These are phyloP conservation scores for Drosophila differens DNA, from an alignment of 2,888 invertebrate genomes.

Conservation along the genomic window DNA sequence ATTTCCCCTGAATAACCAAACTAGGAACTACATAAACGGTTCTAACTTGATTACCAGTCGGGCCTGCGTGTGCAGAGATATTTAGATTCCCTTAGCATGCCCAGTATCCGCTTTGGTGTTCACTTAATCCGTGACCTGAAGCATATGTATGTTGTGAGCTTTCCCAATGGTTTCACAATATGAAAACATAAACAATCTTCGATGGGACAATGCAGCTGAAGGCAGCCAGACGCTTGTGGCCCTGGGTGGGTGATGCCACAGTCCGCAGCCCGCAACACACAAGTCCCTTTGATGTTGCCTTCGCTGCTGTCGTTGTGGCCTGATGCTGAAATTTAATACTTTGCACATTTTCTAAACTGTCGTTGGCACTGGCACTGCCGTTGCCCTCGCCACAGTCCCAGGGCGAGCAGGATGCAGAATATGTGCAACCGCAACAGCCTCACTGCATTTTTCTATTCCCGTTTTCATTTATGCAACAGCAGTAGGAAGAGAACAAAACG, in stretches of 20 bases:
- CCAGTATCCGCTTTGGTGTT: constrained; percentile 7
- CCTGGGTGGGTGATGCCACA: background rate
- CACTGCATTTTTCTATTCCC: constrained; percentile 64
- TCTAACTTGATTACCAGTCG: background rate
- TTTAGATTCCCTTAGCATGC: background rate
- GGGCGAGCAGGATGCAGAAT: constrained; percentile 22
- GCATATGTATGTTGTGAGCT: constrained; percentile 7
- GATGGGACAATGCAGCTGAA: constrained; percentile 7
- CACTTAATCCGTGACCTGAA: constrained; percentile 19
- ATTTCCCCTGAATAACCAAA: background rate
- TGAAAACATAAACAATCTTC: constrained; percentile 31
- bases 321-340: constrained; percentile 61
- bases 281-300: constrained; percentile 24
- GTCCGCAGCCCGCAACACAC: constrained; percentile 7
- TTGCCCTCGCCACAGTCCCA: constrained; percentile 25
- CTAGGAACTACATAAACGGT: background rate
- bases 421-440: constrained; percentile 37
- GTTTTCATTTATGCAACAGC: constrained; percentile 66
- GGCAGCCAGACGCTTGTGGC: constrained; percentile 5
- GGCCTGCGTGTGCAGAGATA: background rate
- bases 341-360: constrained; percentile 65
- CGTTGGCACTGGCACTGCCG: constrained; percentile 34
- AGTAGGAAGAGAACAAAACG: constrained; percentile 39
- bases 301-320: constrained; percentile 26
- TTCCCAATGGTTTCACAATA: constrained; percentile 22